Base-by-base conservation (phyloP, 2,888 invertebrate genomes). In the Netelia melanura region DNA sequence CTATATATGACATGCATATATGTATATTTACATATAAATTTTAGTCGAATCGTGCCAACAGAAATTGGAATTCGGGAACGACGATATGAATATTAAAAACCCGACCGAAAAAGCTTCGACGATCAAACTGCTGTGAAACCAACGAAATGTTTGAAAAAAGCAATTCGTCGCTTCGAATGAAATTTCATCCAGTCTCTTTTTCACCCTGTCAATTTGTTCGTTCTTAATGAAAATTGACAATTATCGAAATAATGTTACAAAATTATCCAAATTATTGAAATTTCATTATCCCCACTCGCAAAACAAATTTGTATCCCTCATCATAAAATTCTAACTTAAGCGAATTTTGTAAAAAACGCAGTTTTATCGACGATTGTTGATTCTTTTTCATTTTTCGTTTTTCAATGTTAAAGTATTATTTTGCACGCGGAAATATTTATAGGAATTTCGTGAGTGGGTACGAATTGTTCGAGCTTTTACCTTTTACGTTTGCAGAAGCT, bases 11-110 rank as follows among this genome's bases (percentile, higher is more conserved):
- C 21, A 21, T 21, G 21, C 21, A 21, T 21, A 21, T 21, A 21
- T 38, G 2, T 38, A 38, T 38, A 38, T 38, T 38, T 6, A 72
- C 67, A 83, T 83, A 67, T 65, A 79, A 64, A 67, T 54, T 70
- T 62, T 8, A 23, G 25, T n/a, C 64, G 75, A 75, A 62, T 75
- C 38, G 52, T 62, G 62, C 62, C 62, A 43, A 67, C 61, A 74
- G 67, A 74, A 83, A 74, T 68, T 83, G 54, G 62, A 54, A 61
- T 72, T 68, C 74, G 25, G 74, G 61, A 44, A 78, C 44, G 62
- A 78, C 74, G 23, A 68, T 44, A 74, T 68, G 78, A 78, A 78
- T 78, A 83, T 38, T 38, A 38, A 38, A 38, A 5, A 5, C 6
- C 38, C 38, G 38, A 6, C 38, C 38, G 38, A 38, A 38, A 38